Conservation (phyloP, 2,113 vertebrate genomes). For the Cathartes aura region DNA sequence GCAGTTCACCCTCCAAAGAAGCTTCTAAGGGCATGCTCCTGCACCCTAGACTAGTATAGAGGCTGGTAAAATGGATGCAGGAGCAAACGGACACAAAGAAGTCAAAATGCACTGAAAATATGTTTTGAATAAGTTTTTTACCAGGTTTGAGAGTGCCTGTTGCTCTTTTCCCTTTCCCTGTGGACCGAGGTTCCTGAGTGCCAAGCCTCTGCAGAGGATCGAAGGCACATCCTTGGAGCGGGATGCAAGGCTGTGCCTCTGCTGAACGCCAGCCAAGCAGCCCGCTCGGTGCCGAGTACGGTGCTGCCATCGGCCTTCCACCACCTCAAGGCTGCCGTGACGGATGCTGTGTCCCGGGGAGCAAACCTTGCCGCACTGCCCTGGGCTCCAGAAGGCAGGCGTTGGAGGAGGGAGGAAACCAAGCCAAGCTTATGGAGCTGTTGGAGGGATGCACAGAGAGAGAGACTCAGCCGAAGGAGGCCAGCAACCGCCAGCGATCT, state of each 20-base stretch:
- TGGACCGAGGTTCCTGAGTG: accelerated
- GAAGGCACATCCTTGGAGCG: background rate
- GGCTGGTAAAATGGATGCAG: background rate
- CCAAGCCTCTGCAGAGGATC: accelerated
- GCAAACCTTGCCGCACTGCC: accelerated
- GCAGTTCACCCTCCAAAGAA: background rate
- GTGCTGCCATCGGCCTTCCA: background rate
- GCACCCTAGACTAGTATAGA: background rate
- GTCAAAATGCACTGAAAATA: background rate
- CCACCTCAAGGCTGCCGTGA: background rate
- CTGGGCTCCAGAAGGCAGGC: background rate
- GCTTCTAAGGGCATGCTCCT: background rate
- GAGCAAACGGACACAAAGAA: accelerated
- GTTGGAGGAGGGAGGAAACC: background rate
- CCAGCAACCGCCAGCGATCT: accelerated
- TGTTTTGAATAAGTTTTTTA: background rate
- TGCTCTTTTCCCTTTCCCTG: background rate
- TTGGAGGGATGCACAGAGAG: background rate
- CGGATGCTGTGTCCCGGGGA: background rate
- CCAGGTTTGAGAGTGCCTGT: background rate
- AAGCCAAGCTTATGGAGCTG: background rate
- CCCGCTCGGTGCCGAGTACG: accelerated
- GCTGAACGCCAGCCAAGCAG: background rate
- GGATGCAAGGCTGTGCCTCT: accelerated
- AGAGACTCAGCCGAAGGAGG: background rate